Evolutionary conservation across 2,797 vertebrate genomes (phyloP), one percentile per base, ranked within the genome.

Genomic region (Thunnus albacares): DNA sequence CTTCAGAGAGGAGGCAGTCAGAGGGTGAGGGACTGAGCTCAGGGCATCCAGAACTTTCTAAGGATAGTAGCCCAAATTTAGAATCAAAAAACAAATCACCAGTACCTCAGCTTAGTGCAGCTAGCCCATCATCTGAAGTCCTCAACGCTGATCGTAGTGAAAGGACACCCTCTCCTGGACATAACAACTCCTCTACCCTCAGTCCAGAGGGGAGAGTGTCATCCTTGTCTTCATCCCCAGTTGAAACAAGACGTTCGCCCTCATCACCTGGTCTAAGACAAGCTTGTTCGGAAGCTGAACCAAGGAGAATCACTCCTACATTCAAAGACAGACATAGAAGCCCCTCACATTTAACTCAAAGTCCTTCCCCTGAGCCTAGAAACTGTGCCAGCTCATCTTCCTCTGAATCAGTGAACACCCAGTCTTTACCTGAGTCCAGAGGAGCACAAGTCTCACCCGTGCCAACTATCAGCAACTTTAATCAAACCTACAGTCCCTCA

Each of bases 81-180:
- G 80, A 93, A 71, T 52, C 35, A 71, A 81, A 81, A 57, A 77
- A 22, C 1, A 68, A 75, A 84, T 77, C 89, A 47, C 79, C 82
- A 15, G 24, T 56, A 64, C 52, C 66, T 63, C 76, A 60, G 41
- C 55, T 80, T 33, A 70, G n/a, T 28, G 59, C 52, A 59, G 45
- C 43, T 24, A 70, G 59, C 20, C 71, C 80, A 67, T 77, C 58
- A 41, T 47, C 75, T 71, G 82, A 89, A 75, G 66, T 66, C 52
- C 47, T 67, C 4, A 74, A 35, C 52, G 56, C 71, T 71, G 58
- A 17, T 62, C 41, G 73, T 57, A 33, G 66, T 53, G 72, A 80
- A 56, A 90, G 82, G 47, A 90, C 81, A 15, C 84, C 88, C 66
- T 91, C 90, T 77, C 72, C 87, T 79, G 89, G 82, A 77, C 62